Percentiles rank a stretch among this genome's conserved stretches.
Evolutionary conservation across 2,888 invertebrate species (phyloP).

Genomic region (Lycocerus yunnanus): DNA sequence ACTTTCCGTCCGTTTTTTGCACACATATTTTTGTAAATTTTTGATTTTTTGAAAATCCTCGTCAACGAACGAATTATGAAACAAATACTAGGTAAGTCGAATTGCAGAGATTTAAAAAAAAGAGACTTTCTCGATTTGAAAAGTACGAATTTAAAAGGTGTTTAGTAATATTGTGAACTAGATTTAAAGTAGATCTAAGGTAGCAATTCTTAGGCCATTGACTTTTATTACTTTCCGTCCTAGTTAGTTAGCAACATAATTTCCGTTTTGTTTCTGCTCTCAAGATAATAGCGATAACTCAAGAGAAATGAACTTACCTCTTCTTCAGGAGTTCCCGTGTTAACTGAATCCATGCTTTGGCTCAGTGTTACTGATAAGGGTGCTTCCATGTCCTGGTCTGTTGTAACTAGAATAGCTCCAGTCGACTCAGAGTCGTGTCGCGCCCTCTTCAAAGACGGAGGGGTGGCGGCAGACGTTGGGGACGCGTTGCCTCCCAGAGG

Average conservation of each 20-base stretch:
- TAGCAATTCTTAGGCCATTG: slow-evolving; percentile 15
- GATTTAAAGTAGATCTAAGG: slow-evolving; percentile 9
- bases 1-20: not conserved
- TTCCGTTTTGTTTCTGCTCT: slow-evolving; percentile 5
- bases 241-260: slow-evolving; percentile 15
- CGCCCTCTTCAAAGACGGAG: slow-evolving; percentile 54
- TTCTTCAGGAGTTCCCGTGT: slow-evolving; percentile 94
- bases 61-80: not conserved
- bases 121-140: not conserved
- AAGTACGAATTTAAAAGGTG: not conserved
- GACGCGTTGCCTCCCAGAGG: slow-evolving; percentile 54
- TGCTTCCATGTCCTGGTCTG: slow-evolving; percentile 66
- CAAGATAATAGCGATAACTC: not conserved
- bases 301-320: slow-evolving; percentile 72
- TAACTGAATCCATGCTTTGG: slow-evolving; percentile 98
- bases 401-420: slow-evolving; percentile 43
- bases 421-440: slow-evolving; percentile 53
- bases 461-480: slow-evolving; percentile 52
- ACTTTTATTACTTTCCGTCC: slow-evolving; percentile 26
- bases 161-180: not conserved
- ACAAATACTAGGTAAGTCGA: not conserved
- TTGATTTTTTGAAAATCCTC: not conserved
- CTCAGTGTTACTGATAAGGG: slow-evolving; percentile 79
- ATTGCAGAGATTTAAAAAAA: not conserved
- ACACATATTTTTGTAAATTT: not conserved